phyloP scores from a whole-genome alignment of 1,140 invertebrate genomes.

The Ephestia elutella region DNA sequence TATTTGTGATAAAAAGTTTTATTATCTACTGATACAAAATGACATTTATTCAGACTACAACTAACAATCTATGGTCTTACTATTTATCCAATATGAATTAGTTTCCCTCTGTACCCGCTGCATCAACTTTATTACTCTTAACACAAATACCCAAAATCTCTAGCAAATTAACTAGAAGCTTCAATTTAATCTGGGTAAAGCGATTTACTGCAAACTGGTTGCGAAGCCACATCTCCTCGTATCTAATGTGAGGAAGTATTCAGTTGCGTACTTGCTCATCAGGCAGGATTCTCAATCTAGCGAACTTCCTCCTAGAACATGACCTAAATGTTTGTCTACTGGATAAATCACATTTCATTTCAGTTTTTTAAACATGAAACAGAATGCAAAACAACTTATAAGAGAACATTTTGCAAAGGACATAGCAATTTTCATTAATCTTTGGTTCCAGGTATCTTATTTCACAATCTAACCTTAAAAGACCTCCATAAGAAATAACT shows the following conservation, averaged over 20 bases:
- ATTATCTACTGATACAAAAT: no score
- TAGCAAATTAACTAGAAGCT: conserved; percentile 3
- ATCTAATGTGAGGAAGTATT: conserved; percentile 29
- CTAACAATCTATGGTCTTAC: no score
- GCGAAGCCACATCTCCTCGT: conserved; percentile 14
- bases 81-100: neutral
- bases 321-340: neutral
- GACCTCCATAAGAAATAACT: no score
- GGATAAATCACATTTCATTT: conserved; percentile 22
- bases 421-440: no score
- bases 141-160: neutral
- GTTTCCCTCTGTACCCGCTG: neutral
- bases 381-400: no score
- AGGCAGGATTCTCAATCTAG: conserved; percentile 43
- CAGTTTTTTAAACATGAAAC: no score
- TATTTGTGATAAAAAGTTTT: no score
- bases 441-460: no score
- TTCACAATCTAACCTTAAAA: no score
- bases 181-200: conserved; percentile 1
- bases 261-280: conserved; percentile 38
- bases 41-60: no score
- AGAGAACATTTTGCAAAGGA: no score
- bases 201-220: conserved; percentile 3
- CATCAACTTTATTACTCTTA: neutral
- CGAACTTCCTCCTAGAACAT: conserved; percentile 38